Base-by-base conservation (phyloP, 1,140 invertebrate genomes). In the Euura lappo region DNA sequence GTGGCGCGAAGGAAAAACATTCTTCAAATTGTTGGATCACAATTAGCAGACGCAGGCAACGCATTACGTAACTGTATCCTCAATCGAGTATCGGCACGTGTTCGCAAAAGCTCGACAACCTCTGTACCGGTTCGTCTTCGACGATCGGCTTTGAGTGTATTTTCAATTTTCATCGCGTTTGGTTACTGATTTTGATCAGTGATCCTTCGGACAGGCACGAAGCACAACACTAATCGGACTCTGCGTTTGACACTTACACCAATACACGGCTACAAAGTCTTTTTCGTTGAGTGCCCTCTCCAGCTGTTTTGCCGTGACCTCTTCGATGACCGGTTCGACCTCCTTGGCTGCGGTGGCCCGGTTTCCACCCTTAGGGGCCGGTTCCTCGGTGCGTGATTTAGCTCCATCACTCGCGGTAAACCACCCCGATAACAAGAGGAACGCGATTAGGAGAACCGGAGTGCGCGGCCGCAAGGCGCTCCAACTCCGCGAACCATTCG, bases 191-290 rank as follows among this genome's bases (percentile, higher is more conserved):
- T 28, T 28, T 28, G 77, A 76, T 75, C 74, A 64, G 73, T 75
- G 72, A 72, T 75, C 74, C 47, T 74, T 13, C 71, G 77, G 73
- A 73, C 70, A 72, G 75, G 69, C 74, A 72, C 11, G 73, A 64
- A 68, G 43, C 13, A 72, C 45, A 65, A 69, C 46, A 60, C 74
- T 75, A 68, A 68, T 68, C 8, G 7, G 45, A 69, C 10, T 28
- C 28, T 45, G 73, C 28, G 28, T 28, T 8, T 70, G 13, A 74
- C 88, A 95, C 96, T 97, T 95, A 98, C 96, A 97, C 95, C 96
- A 97, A 89, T 95, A 97, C 82, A 97, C 96, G 81, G 96, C 96
- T 83, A 97, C 95, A 90, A 94, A 97, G 88, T 97, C 95, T 90
- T 96, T 96, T 79, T 96, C 94, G 84, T 94, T 92, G 81, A 97